A percentile compares a stretch with the other conserved stretches of the same genome.
These are phyloP conservation scores for Anser brachyrhynchus DNA, from an alignment of 2,113 vertebrate genomes.

Conservation along the genomic window DNA sequence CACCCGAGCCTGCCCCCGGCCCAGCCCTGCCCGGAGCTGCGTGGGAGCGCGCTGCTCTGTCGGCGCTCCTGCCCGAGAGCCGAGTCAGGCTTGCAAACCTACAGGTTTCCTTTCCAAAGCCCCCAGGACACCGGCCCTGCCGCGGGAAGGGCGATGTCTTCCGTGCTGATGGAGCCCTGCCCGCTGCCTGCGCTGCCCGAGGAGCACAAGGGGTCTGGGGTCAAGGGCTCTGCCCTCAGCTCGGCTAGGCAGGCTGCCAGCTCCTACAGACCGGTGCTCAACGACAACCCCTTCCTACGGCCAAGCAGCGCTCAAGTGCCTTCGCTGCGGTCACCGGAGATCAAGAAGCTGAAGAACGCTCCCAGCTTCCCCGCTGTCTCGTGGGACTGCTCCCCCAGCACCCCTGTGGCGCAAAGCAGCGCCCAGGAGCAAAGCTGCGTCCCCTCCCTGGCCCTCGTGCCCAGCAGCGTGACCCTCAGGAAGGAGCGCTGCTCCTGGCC, in stretches of 20 bases:
- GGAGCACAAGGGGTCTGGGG: conserved; percentile 32
- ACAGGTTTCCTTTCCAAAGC: conserved; percentile 41
- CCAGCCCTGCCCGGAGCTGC: conserved; percentile 23
- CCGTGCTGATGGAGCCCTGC: conserved; percentile 69
- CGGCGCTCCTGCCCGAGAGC: conserved; percentile 46
- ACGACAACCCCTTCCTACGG: conserved; percentile 62
- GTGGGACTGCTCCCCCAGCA: neutral
- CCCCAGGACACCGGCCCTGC: conserved; percentile 2
- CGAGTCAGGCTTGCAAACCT: neutral
- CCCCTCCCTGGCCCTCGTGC: neutral
- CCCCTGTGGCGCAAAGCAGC: neutral
- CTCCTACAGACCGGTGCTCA: conserved; percentile 65
- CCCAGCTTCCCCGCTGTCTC: neutral
- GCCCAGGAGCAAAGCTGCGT: neutral
- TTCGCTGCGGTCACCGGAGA: conserved; percentile 70
- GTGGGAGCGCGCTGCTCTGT: conserved; percentile 34
- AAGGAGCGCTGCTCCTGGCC: conserved; percentile 16
- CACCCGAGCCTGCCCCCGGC: conserved; percentile 1
- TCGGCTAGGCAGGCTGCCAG: conserved; percentile 66
- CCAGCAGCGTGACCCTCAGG: neutral
- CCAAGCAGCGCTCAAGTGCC: conserved; percentile 83
- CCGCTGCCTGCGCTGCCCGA: conserved; percentile 38
- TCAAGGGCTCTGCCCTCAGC: conserved; percentile 44
- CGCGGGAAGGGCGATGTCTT: conserved; percentile 71
- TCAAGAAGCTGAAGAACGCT: conserved; percentile 57